Evolutionary conservation across 2,113 vertebrate species (phyloP).

Genomic region (Prunella himalayana): DNA sequence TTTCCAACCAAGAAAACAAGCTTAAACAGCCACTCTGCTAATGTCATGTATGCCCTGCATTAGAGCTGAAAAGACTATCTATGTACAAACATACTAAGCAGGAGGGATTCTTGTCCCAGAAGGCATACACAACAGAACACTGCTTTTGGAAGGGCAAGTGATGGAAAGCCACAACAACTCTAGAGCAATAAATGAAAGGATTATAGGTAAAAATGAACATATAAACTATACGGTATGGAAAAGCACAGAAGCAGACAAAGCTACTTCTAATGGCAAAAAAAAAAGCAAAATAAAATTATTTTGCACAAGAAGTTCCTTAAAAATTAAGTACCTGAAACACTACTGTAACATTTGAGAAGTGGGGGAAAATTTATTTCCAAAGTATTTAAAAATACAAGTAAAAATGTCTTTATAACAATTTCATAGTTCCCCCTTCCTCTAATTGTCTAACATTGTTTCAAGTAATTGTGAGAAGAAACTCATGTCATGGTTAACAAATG

Average conservation of each 20-base stretch:
- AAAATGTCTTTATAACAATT: background rate
- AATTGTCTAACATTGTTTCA: background rate
- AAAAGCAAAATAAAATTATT: background rate
- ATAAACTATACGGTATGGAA: background rate
- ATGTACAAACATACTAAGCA: background rate
- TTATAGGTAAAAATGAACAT: background rate
- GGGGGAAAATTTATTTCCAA: rapidly evolving
- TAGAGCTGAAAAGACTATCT: background rate
- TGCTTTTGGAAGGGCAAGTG: background rate
- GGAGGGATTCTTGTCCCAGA: background rate
- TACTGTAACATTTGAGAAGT: background rate
- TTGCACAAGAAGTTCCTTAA: background rate
- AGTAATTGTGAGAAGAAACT: background rate
- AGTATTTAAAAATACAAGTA: background rate
- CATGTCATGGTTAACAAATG: background rate
- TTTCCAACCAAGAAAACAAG: background rate
- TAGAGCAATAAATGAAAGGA: background rate
- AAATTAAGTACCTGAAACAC: background rate
- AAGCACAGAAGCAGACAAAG: background rate
- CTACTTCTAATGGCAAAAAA: background rate
- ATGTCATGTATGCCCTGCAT: background rate
- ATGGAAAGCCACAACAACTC: background rate
- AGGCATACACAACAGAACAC: background rate
- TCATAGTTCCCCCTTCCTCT: background rate
- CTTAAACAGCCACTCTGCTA: background rate